A percentile compares a stretch with the other conserved stretches of the same genome.
phyloP scores from a whole-genome alignment of 1,140 invertebrate genomes.

The Drosophila serrata region DNA sequence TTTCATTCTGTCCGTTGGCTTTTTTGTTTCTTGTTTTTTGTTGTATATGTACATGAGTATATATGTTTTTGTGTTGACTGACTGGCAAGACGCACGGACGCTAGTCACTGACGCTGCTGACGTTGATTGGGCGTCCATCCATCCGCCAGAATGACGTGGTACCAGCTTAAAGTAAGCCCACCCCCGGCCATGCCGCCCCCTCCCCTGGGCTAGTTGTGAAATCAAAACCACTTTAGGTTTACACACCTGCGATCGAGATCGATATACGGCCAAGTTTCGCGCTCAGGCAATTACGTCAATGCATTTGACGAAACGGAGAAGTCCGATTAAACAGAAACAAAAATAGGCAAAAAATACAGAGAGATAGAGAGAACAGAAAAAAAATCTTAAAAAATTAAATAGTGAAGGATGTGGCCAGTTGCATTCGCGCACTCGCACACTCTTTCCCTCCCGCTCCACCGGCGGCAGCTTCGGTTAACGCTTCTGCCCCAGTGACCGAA shows the following conservation, averaged over 20 bases:
- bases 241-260: slow-evolving; percentile 74
- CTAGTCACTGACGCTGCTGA: slow-evolving; percentile 46
- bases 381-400: slow-evolving; percentile 28
- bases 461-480: not conserved
- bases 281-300: slow-evolving; percentile 69
- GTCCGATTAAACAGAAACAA: slow-evolving; percentile 17
- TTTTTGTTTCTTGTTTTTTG: slow-evolving; percentile 12
- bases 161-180: slow-evolving; percentile 37
- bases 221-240: slow-evolving; percentile 77
- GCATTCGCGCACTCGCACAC: slow-evolving; percentile 9
- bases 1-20: slow-evolving; percentile 1
- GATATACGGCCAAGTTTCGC: slow-evolving; percentile 49
- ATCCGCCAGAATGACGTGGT: slow-evolving; percentile 46
- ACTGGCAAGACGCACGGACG: slow-evolving; percentile 55
- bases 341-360: slow-evolving; percentile 1
- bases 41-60: slow-evolving; percentile 23
- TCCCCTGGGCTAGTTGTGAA: slow-evolving; percentile 54
- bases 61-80: slow-evolving; percentile 13
- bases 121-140: slow-evolving; percentile 52
- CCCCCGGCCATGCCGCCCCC: not conserved
- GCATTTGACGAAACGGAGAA: slow-evolving; percentile 59
- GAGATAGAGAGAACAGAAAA: not conserved
- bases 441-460: not conserved
- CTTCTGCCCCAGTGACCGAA: slow-evolving; percentile 65
- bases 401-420: slow-evolving; percentile 59